Evolutionary conservation across 1,140 invertebrate genomes (phyloP).

Genomic region (roundworm (Caenorhabditis elegans)): DNA sequence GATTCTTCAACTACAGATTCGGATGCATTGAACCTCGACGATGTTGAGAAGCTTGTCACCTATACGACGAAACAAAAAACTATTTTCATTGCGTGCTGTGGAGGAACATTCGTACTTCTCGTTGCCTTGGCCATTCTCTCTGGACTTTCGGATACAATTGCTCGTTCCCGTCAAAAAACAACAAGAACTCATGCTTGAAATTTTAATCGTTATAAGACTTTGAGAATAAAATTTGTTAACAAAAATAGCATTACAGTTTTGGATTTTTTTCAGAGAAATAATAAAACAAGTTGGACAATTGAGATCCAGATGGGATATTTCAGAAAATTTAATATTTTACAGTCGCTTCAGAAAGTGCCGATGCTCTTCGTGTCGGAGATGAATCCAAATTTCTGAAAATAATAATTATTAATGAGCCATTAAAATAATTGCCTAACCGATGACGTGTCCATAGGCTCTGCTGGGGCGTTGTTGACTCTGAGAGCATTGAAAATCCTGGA

Average conservation of each 20-base stretch:
- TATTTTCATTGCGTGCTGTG: neutral
- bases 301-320: neutral
- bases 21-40: neutral
- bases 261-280: neutral
- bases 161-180: neutral
- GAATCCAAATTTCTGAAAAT: neutral
- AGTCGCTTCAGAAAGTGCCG: neutral
- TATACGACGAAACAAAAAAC: constrained; percentile 11
- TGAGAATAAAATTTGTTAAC: neutral
- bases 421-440: neutral
- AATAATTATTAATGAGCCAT: no score
- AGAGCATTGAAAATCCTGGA: neutral
- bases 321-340: neutral
- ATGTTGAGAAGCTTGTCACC: neutral
- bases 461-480: neutral
- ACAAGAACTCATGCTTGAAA: neutral
- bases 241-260: neutral
- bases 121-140: constrained; percentile 7
- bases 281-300: neutral
- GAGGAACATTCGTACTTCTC: neutral
- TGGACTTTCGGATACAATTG: neutral
- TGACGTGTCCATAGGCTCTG: neutral
- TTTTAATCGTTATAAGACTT: neutral
- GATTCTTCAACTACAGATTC: neutral
- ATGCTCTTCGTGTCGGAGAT: neutral